Base-by-base conservation (phyloP, 2,113 vertebrate species). In the Daubentonia madagascariensis region DNA sequence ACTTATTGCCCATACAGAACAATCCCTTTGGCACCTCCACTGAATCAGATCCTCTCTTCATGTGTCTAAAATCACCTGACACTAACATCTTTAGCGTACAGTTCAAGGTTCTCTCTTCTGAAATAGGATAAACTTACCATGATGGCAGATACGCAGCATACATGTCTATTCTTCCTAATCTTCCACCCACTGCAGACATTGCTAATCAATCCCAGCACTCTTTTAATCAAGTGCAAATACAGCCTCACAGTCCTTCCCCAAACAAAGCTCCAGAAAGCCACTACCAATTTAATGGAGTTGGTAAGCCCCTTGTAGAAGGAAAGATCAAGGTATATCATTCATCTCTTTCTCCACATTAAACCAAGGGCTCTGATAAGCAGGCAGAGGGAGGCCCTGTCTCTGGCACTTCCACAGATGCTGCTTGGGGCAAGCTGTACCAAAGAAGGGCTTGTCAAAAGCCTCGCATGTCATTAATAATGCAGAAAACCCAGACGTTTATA, bases 401-500 rank as follows among this genome's bases (percentile, higher is more conserved):
- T 75, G 40, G 35, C 13, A n/a, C 54, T 61, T 88, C 50, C n/a
- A 1, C 0, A 48, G 61, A 45, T 0, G 3, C 28, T n/a, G 17
- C 54, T 85, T 13, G 1, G 87, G 95, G 72, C 28, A 63, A 67
- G 67, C 80, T 45, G 8, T n/a, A 61, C 81, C 72, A 70, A 50
- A 85, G 45, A 37, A 79, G 96, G 63, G 43, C 73, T 65, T 93
- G 63, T 95, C 91, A 97, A 91, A 88, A 93, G 67, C 68, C 57
- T n/a, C 30, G 50, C 18, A 32, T 0, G 0, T 93, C 84, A 94
- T 97, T 87, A 97, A 90, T 95, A 96, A 97, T 97, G 89, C 73
- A 97, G 68, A 65, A 72, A 85, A n/a, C 45, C 17, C 73, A 86
- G 96, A 94, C 93, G 87, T 88, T 95, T 96, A 83, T 91, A 91